Conservation (phyloP, 2,888 invertebrate species). For the Ecdyonurus torrentis region DNA sequence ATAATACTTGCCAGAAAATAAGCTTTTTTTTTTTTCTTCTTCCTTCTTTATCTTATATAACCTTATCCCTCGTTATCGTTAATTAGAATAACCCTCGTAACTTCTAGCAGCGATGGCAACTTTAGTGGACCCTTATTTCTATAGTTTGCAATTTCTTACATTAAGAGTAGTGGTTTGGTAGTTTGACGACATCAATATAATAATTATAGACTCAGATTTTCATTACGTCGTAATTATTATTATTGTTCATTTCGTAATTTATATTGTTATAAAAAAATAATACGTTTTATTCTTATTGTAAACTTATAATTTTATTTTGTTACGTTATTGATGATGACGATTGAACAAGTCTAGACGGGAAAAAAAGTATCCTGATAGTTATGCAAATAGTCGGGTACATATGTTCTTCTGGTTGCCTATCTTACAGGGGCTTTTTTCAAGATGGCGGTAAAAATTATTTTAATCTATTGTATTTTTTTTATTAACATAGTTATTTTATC, state of each 20-base stretch:
- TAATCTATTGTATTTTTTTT: too few relatives aligned
- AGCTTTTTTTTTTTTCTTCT: not conserved
- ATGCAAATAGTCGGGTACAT: too few relatives aligned
- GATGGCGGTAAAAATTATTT: too few relatives aligned
- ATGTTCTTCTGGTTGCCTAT: too few relatives aligned
- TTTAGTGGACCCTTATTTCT: not conserved
- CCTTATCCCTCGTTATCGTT: constrained; percentile 4
- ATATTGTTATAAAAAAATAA: too few relatives aligned
- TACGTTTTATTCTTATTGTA: not conserved
- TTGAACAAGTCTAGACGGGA: too few relatives aligned
- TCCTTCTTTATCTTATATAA: not conserved
- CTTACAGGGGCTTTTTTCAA: too few relatives aligned
- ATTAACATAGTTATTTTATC: too few relatives aligned
- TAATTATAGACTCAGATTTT: not conserved
- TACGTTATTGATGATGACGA: too few relatives aligned
- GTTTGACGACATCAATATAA: not conserved
- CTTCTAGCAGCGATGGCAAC: not conserved
- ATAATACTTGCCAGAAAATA: not conserved
- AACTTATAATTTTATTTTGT: not conserved
- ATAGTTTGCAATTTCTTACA: not conserved
- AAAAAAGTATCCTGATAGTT: too few relatives aligned
- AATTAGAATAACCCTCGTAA: constrained; percentile 3
- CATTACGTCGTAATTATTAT: not conserved
- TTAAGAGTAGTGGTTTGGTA: not conserved
- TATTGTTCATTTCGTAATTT: too few relatives aligned